Base-by-base conservation (phyloP, 92 coral and sea anemone species). In the Epizoanthus ramosus region DNA sequence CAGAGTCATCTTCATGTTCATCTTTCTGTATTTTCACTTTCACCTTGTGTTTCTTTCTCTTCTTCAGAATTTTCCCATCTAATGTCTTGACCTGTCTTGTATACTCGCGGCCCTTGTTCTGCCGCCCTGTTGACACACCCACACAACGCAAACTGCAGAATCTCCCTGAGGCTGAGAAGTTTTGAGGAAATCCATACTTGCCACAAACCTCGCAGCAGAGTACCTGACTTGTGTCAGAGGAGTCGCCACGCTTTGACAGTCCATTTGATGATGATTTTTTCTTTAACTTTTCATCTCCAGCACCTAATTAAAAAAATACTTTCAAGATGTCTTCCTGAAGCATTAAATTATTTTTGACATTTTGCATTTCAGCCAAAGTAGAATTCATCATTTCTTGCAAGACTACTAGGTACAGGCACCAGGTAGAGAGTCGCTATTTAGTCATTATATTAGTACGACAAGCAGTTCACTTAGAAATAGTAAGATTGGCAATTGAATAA, bases 201-300 rank as follows among this genome's bases (percentile, higher is more conserved):
- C 94, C 97, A 25, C 97, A 93, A 8, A 93, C 92, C 53, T 93
- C 97, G 77, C 97, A 93, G 59, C 94, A 93, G 45, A 89, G 90
- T 41, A 91, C 66, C 57, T 89, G 88, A 53, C 84, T 81, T 50
- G 80, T 60, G 19, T 87, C 96, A 67, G 93, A 88, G 17, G 84
- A 63, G 5, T 81, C 84, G 45, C 33, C 13, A 21, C 18, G 56
- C 79, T 74, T 73, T 2, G 24, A 64, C 21, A 63, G 43, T 6
- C 43, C 73, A 73, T 68, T 68, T 0, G 84, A 79, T 25, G 87
- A 59, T 41, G 86, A 53, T 24, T 67, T 75, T 63, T 47, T 66
- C 50, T 53, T 67, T 15, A 63, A 13, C 33, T 60, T 65, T 24
- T 61, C 83, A 60, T 61, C 65, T 16, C 15, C 64, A 56, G 64